Conservation (phyloP, 2,797 vertebrate genomes). For the Cirrhinus molitorella region DNA sequence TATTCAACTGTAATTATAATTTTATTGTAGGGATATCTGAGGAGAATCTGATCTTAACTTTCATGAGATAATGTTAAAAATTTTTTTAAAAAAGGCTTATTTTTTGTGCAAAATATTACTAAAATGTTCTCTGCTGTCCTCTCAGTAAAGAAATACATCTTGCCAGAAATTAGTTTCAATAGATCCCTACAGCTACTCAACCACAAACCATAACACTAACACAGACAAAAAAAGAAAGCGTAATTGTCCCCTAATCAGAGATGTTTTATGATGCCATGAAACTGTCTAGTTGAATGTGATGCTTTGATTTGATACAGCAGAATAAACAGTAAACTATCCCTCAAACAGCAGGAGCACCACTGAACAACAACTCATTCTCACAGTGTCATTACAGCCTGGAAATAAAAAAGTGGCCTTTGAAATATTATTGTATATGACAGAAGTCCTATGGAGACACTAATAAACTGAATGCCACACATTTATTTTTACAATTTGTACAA, state of each 20-base stretch:
- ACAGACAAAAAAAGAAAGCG: conserved; percentile 45
- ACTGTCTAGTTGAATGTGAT: conserved; percentile 45
- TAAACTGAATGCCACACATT: neutral
- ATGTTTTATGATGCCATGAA: conserved; percentile 47
- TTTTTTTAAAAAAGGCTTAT: no score
- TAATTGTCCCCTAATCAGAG: conserved; percentile 34
- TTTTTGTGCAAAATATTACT: no score
- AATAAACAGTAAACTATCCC: conserved; percentile 19
- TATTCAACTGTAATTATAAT: neutral
- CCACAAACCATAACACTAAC: neutral
- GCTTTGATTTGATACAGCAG: conserved; percentile 4
- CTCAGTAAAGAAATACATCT: neutral
- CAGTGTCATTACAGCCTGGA: conserved; percentile 20
- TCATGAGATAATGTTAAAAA: no score
- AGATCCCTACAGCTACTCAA: neutral
- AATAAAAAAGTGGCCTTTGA: conserved; percentile 3
- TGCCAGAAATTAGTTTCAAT: neutral
- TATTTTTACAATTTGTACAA: no score
- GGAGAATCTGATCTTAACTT: neutral
- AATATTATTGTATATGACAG: conserved; percentile 16
- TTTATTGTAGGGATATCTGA: neutral
- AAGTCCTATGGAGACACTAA: neutral
- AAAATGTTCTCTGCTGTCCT: neutral
- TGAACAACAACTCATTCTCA: conserved; percentile 17
- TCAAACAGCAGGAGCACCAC: no score